Conservation (phyloP, 2,888 invertebrate genomes). For the Caenorhabditis macrosperma region DNA sequence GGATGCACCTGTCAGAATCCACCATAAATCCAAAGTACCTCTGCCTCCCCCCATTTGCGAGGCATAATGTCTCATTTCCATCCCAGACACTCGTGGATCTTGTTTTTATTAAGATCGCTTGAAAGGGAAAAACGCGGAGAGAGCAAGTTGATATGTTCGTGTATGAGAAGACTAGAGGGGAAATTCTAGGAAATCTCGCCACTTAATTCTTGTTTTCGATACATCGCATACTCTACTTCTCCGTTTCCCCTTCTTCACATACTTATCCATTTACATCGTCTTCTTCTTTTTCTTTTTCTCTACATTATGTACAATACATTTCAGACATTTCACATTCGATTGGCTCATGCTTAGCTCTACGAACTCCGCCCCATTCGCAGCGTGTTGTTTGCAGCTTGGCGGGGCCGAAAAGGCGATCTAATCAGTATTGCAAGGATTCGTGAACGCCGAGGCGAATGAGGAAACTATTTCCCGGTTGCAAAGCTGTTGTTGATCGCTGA, state of each 20-base stretch:
- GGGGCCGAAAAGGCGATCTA: slow-evolving; percentile 30
- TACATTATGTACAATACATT: slow-evolving; percentile 50
- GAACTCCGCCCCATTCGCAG: slow-evolving; percentile 24
- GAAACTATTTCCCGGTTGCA: slow-evolving; percentile 43
- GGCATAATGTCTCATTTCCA: no score
- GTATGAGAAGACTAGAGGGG: slow-evolving; percentile 19
- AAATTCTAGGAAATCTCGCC: slow-evolving; percentile 56
- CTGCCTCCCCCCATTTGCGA: no score
- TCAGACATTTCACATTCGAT: slow-evolving; percentile 39
- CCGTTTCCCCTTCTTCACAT: slow-evolving; percentile 36
- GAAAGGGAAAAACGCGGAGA: slow-evolving; percentile 10
- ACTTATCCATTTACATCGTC: slow-evolving; percentile 48
- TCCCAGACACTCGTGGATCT: slow-evolving; percentile 18
- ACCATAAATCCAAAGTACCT: no score
- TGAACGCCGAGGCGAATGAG: slow-evolving; percentile 27
- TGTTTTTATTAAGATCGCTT: slow-evolving; percentile 28
- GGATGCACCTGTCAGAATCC: not conserved
- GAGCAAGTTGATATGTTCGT: slow-evolving; percentile 51
- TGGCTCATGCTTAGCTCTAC: slow-evolving; percentile 28
- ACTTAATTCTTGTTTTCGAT: slow-evolving; percentile 59
- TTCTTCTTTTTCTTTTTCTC: not conserved
- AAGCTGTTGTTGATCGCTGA: slow-evolving; percentile 38
- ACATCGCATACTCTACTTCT: slow-evolving; percentile 32
- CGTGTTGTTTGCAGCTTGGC: slow-evolving; percentile 25
- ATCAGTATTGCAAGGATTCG: slow-evolving; percentile 55